Evolutionary conservation across 2,888 invertebrate species (phyloP), one percentile per base, ranked within the genome.

Genomic region (Aricia artaxerxes): DNA sequence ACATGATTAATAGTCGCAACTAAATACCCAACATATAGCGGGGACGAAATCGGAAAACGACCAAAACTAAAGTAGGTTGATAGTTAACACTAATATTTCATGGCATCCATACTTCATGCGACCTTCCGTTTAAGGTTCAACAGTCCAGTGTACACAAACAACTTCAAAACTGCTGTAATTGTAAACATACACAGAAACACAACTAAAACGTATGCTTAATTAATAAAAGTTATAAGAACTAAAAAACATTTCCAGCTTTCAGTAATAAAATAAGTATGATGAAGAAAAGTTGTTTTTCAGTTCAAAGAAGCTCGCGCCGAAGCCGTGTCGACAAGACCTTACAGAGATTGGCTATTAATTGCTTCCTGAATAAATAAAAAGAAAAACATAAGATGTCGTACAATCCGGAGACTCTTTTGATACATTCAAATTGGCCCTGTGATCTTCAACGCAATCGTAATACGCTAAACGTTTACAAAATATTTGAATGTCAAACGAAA

Each of bases 1-100:
- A 24, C 35, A 38, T 69, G 69, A 69, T 69, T 69, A 69, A 69
- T 69, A 69, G 69, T 69, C 69, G 69, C 35, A 31, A 31, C 64
- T 35, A 35, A 11, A 69, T 38, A 69, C 64, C 7, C 69, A 38
- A 69, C 69, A 35, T 38, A 38, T 13, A 69, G 69, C 35, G 5
- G 13, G 5, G 35, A 69, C 35, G 69, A 69, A 4, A 69, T 69
- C 69, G 69, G 5, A 38, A 38, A 69, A 38, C 69, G 69, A 69
- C 16, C 69, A 5, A 5, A 69, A 38, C 16, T 24, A 69, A 38
- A 69, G 35, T 69, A 69, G 69, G 69, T 69, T 69, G 69, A 69
- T 13, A 69, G 16, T 69, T 69, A 5, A 35, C 35, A 69, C 13
- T 38, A 69, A 69, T 69, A 69, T 69, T 69, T 69, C 35, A 69